Evolutionary conservation across 2,113 vertebrate species (phyloP), one percentile per base, ranked within the genome.

Genomic region (Hucho hucho): DNA sequence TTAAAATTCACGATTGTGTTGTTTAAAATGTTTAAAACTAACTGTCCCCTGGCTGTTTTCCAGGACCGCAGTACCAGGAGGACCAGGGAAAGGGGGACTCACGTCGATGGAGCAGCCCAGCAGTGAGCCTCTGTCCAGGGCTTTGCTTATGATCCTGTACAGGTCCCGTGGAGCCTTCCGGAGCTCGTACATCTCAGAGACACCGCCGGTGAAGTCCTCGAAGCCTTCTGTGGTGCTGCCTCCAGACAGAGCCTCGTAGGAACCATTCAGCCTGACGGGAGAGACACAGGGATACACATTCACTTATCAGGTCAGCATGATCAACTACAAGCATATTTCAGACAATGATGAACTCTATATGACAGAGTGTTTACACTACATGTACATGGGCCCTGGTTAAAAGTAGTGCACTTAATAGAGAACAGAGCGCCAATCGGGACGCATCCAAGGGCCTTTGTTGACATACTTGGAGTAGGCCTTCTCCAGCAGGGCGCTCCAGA

Each of bases 381-480:
- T 37, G 37, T 2, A 37, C 37, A 37, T 37, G 37, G 37, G 37
- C 37, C 37, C 32, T 37, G 37, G 37, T 9, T 37, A 37, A 37
- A 9, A 9, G 37, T 9, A 37, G 37, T 37, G 37, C 37, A 37
- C 37, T 37, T 37, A 9, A 9, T 37, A 37, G 32, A 9, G 32
- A 37, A 37, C 32, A 37, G 32, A 37, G 32, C 6, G 1, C 6
- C 32, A 6, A 37, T 37, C 9, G 37, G 37, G 37, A 37, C 37
- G 37, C 7, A 37, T 0, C 37, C 37, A 37, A 32, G 6, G 37
- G 2, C 2, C 5, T 47, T 58, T 71, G 1, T 79, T 69, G 56
- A 93, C 96, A 72, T 87, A 98, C 96, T 98, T 98, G 81, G 97
- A 94, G 0, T 98, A 98, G 0, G 96, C 97, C 68, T 98, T 98